A percentile compares a stretch with the other conserved stretches of the same genome.
phyloP scores from a whole-genome alignment of 2,888 invertebrate genomes.

The Lepidonotus clava region DNA sequence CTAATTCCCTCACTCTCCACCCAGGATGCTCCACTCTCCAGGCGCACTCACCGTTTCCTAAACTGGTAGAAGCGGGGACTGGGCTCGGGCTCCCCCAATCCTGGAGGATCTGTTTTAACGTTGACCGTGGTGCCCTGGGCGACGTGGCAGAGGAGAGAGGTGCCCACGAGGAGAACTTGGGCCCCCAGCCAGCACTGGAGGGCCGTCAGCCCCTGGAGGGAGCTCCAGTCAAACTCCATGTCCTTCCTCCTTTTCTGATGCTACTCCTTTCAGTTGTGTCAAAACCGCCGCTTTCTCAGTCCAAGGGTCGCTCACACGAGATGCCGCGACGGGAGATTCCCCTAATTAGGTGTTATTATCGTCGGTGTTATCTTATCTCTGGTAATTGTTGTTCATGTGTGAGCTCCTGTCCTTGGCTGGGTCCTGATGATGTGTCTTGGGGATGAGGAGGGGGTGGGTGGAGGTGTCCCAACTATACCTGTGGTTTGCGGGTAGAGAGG shows the following conservation, averaged over 20 bases:
- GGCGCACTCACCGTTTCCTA: slow-evolving; percentile 2
- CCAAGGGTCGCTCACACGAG: too few species aligned
- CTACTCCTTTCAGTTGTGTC: too few species aligned
- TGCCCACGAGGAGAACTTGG: not conserved
- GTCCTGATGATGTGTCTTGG: too few species aligned
- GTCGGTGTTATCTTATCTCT: too few species aligned
- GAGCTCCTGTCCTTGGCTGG: too few species aligned
- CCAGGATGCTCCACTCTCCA: not conserved
- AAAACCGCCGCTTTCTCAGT: too few species aligned
- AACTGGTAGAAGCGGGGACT: slow-evolving; percentile 12
- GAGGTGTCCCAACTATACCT: too few species aligned
- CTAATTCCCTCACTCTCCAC: not conserved
- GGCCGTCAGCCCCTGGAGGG: not conserved
- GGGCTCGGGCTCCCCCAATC: not conserved
- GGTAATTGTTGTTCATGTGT: too few species aligned
- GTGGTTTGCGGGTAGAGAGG: too few species aligned
- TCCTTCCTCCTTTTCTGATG: not conserved
- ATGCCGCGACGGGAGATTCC: too few species aligned
- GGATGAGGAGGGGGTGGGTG: too few species aligned
- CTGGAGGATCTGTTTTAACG: not conserved
- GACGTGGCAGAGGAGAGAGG: not conserved
- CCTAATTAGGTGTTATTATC: too few species aligned
- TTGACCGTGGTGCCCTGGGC: slow-evolving; percentile 7
- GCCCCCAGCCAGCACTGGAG: not conserved
- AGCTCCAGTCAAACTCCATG: not conserved